phyloP scores from a whole-genome alignment of 2,888 invertebrate genomes.

The Beris chalybata region DNA sequence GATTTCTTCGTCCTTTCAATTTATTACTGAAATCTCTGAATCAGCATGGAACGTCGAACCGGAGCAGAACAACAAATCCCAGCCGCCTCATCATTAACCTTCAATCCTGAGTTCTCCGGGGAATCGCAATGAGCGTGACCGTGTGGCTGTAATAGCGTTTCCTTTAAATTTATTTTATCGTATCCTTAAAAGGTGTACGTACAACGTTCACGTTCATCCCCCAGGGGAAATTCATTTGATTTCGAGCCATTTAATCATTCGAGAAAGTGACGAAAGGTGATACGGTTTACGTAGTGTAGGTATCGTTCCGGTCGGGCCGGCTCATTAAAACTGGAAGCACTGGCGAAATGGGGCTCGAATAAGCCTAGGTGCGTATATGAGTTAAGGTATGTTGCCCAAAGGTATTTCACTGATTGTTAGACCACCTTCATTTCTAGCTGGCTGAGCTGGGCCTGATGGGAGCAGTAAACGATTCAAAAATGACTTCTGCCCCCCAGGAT shows the following conservation, averaged over 20 bases:
- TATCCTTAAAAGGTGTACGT: not conserved
- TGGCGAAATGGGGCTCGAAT: not conserved
- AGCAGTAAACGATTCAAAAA: no score
- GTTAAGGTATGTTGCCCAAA: not conserved
- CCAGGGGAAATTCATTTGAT: slow-evolving; percentile 16
- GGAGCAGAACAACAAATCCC: no score
- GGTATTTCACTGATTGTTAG: no score
- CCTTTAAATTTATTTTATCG: no score
- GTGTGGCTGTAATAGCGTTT: not conserved
- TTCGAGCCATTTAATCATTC: slow-evolving; percentile 11
- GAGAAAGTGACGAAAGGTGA: slow-evolving; percentile 11
- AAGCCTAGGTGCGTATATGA: not conserved
- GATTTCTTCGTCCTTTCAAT: no score
- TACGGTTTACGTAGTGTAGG: not conserved
- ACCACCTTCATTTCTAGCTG: no score
- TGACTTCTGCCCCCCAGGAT: no score
- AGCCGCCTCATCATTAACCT: no score
- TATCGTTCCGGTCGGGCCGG: not conserved
- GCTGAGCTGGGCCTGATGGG: no score
- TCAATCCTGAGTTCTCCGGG: no score
- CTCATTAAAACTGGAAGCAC: slow-evolving; percentile 6
- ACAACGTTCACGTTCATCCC: not conserved
- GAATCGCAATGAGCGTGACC: slow-evolving; percentile 1
- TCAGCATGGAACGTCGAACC: no score
- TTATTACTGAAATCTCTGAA: no score